phyloP scores from a whole-genome alignment of 2,113 vertebrate genomes.

The Mola mola region DNA sequence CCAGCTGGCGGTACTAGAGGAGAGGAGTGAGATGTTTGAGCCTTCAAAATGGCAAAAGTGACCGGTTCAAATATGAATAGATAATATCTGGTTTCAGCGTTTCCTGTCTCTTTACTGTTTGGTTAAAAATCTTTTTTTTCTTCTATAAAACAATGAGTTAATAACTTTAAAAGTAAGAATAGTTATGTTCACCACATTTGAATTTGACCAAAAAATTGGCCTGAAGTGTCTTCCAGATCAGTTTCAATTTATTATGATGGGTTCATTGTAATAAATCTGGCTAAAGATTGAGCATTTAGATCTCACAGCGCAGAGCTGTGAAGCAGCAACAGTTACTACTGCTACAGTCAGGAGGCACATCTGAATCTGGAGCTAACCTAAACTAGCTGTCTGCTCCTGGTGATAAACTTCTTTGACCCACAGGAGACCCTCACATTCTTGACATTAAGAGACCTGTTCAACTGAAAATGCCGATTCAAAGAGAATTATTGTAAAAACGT shows the following conservation, averaged over 20 bases:
- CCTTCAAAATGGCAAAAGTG: constrained; percentile 53
- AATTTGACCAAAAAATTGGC: neutral
- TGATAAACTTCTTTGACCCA: neutral
- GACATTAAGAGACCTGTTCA: too few species aligned
- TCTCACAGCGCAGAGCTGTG: too few species aligned
- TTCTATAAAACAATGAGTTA: neutral
- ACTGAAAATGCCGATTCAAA: too few species aligned
- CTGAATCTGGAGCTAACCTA: neutral
- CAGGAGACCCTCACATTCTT: constrained; percentile 3
- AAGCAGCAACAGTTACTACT: neutral
- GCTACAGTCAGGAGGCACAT: neutral
- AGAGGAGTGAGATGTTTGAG: constrained; percentile 29
- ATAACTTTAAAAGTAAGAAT: neutral
- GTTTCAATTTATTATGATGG: neutral
- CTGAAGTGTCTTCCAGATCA: too few species aligned
- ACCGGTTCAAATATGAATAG: neutral
- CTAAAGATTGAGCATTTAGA: too few species aligned
- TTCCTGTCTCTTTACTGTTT: neutral
- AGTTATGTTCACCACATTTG: neutral
- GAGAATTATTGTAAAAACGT: too few species aligned
- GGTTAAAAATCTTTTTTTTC: neutral
- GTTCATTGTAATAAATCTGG: neutral
- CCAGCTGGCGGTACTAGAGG: constrained; percentile 37
- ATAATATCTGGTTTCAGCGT: neutral
- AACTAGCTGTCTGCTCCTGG: neutral